Conservation (phyloP, 2,888 invertebrate species). For the Sipunculus nudus region DNA sequence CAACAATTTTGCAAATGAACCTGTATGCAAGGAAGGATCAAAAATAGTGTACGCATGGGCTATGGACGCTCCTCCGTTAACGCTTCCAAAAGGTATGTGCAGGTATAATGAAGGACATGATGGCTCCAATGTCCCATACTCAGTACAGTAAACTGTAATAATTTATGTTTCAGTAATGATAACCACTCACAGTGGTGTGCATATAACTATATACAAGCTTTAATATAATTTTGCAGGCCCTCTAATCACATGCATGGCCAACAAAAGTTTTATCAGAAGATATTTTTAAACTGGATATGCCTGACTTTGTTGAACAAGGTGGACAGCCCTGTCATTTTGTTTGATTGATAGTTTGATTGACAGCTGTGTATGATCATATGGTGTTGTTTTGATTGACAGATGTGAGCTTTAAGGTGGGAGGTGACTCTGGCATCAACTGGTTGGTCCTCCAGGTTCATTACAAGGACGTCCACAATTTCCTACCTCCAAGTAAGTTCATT, state of each 20-base stretch:
- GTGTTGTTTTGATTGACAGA: no score
- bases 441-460: slow-evolving; percentile 72
- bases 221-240: no score
- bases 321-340: no score
- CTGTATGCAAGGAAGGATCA: slow-evolving; percentile 52
- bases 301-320: no score
- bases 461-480: slow-evolving; percentile 63
- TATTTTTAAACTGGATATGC: no score
- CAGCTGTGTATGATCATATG: no score
- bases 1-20: slow-evolving; percentile 40
- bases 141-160: not conserved
- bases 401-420: slow-evolving; percentile 71
- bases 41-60: slow-evolving; percentile 74
- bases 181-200: no score
- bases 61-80: slow-evolving; percentile 71
- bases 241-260: no score
- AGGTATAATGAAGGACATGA: no score
- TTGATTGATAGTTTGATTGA: no score
- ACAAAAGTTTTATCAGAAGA: no score
- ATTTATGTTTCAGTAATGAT: not conserved
- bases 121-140: not conserved
- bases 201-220: no score
- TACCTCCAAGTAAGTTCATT: slow-evolving; percentile 55
- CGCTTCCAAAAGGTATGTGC: slow-evolving; percentile 67
- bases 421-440: slow-evolving; percentile 68